These are phyloP conservation scores for Scaptomyza montana DNA, from an alignment of 1,140 invertebrate genomes.

Conservation along the genomic window DNA sequence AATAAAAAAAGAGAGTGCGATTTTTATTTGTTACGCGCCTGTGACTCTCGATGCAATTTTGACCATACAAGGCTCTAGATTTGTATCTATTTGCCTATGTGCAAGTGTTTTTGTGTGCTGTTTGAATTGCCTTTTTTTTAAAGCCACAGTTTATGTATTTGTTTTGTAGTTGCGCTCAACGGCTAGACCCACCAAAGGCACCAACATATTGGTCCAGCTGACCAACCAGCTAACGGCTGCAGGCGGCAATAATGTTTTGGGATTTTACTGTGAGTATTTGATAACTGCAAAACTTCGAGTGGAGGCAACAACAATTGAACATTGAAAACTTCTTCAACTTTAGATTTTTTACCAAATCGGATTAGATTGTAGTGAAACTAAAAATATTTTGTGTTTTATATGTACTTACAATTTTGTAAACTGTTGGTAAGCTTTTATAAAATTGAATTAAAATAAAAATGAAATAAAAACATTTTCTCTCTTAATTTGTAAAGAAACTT, in stretches of 20 bases:
- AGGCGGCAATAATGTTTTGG: slow-evolving; percentile 65
- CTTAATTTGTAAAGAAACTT: not conserved
- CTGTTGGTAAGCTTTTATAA: slow-evolving; percentile 1
- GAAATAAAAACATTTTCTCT: no score
- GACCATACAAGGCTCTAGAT: slow-evolving; percentile 25
- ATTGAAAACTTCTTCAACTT: not conserved
- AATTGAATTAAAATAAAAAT: not conserved
- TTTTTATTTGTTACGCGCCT: slow-evolving; percentile 79
- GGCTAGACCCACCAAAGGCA: slow-evolving; percentile 23
- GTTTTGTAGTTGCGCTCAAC: slow-evolving; percentile 29
- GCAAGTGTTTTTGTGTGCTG: slow-evolving; percentile 10
- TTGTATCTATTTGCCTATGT: slow-evolving; percentile 36
- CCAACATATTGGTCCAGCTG: slow-evolving; percentile 58
- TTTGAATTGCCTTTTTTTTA: slow-evolving; percentile 30
- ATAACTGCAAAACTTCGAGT: slow-evolving; percentile 16
- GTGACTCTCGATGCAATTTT: slow-evolving; percentile 75
- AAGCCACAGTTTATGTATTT: slow-evolving; percentile 43
- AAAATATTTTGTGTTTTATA: not conserved
- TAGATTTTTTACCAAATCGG: not conserved
- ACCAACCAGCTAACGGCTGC: slow-evolving; percentile 37
- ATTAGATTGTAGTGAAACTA: not conserved
- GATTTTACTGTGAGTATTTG: slow-evolving; percentile 41
- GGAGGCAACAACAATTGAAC: slow-evolving; percentile 12
- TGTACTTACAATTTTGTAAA: not conserved
- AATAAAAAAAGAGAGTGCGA: slow-evolving; percentile 52